Conservation (phyloP, 2,888 invertebrate species). For the Trissolcus japonicus region DNA sequence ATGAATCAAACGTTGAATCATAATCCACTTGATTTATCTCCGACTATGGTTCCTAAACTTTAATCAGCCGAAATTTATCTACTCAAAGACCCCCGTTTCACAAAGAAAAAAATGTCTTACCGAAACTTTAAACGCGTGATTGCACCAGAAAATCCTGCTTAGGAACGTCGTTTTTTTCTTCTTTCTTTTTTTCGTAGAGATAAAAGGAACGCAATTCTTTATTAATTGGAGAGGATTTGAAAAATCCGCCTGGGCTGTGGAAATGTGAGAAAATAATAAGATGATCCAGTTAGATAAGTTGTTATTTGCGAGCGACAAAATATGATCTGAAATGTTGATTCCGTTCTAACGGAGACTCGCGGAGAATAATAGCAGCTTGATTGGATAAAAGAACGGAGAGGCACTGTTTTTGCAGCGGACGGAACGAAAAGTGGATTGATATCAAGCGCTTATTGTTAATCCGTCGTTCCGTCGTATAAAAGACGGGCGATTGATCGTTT, state of each 20-base stretch:
- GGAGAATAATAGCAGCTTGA: neutral
- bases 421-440: constrained; percentile 5
- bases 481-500: constrained; percentile 18
- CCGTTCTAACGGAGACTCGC: neutral
- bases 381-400: neutral
- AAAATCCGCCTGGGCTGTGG: constrained; percentile 13
- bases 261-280: constrained; percentile 19
- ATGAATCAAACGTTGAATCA: no score
- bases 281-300: constrained; percentile 35
- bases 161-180: neutral
- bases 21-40: no score
- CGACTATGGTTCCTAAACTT: no score
- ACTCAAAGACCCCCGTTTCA: no score
- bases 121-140: no score
- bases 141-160: no score
- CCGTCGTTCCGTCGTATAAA: constrained; percentile 6
- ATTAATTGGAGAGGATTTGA: constrained; percentile 34
- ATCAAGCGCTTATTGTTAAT: constrained; percentile 18
- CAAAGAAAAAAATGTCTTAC: no score
- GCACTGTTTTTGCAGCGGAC: constrained; percentile 4
- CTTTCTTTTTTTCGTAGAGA: neutral
- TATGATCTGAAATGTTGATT: constrained; percentile 2
- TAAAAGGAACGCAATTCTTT: neutral
- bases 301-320: constrained; percentile 11
- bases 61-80: no score